A percentile compares a stretch with the other conserved stretches of the same genome.
These are phyloP conservation scores for Prionace glauca DNA, from an alignment of 2,797 vertebrate genomes.

Conservation along the genomic window DNA sequence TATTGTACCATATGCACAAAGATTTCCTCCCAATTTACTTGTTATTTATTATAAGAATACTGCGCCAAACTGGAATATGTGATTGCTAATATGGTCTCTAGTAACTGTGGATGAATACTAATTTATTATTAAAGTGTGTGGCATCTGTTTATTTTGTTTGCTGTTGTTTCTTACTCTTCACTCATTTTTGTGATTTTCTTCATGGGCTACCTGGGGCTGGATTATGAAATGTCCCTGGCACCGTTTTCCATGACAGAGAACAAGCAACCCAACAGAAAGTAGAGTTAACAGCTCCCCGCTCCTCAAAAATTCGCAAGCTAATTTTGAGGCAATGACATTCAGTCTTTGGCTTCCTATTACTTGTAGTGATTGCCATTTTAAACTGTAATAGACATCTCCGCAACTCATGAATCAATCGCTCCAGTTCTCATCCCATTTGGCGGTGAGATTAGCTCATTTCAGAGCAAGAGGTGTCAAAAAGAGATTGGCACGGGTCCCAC, in stretches of 20 bases:
- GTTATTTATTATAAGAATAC: neutral
- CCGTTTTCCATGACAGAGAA: neutral
- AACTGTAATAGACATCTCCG: neutral
- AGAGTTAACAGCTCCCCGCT: neutral
- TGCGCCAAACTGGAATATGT: neutral
- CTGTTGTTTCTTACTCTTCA: constrained; percentile 14
- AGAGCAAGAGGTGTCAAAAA: neutral
- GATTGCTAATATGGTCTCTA: neutral
- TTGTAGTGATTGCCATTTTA: neutral
- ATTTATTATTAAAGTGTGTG: constrained; percentile 37
- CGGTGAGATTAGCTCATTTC: neutral
- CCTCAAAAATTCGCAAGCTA: neutral
- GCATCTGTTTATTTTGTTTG: constrained; percentile 33
- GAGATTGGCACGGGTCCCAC: neutral
- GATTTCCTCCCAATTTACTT: neutral
- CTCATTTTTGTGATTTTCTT: neutral
- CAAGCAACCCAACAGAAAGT: neutral
- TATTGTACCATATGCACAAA: neutral
- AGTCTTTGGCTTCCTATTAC: neutral
- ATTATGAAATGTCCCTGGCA: neutral
- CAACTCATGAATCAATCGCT: neutral
- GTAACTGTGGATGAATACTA: constrained; percentile 16
- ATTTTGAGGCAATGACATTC: neutral
- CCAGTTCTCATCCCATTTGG: neutral
- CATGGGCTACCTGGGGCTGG: neutral